Evolutionary conservation across 2,113 vertebrate species (phyloP).

Genomic region (Hemichromis elongatus): DNA sequence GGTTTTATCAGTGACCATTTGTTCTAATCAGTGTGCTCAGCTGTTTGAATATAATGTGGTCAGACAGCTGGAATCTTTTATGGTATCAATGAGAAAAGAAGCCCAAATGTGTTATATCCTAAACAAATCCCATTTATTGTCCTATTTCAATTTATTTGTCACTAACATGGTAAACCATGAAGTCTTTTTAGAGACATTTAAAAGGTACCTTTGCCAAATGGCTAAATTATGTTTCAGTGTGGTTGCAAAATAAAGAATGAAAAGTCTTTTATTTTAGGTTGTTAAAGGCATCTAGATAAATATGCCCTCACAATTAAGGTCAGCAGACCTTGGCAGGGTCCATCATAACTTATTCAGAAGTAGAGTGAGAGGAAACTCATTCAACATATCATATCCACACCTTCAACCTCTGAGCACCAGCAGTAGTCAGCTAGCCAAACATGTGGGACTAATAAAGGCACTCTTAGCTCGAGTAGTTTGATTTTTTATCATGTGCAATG

Average conservation of each 20-base stretch:
- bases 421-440: too few species aligned
- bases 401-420: neutral
- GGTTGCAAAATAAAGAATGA: neutral
- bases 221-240: neutral
- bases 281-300: neutral
- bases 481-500: neutral
- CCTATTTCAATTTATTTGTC: neutral
- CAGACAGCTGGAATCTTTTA: neutral
- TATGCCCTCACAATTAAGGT: neutral
- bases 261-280: neutral
- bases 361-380: neutral
- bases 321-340: neutral
- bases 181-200: neutral
- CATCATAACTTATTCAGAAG: neutral
- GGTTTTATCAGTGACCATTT: neutral
- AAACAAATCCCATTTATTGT: neutral
- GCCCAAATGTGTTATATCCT: neutral
- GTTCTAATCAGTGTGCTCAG: neutral
- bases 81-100: neutral
- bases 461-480: too few species aligned
- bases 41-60: neutral
- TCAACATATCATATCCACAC: neutral
- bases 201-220: neutral
- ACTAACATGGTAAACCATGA: neutral
- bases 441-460: too few species aligned